Evolutionary conservation across 2,888 invertebrate genomes (phyloP), one percentile per base, ranked within the genome.

Genomic region (Melipona bicolor): DNA sequence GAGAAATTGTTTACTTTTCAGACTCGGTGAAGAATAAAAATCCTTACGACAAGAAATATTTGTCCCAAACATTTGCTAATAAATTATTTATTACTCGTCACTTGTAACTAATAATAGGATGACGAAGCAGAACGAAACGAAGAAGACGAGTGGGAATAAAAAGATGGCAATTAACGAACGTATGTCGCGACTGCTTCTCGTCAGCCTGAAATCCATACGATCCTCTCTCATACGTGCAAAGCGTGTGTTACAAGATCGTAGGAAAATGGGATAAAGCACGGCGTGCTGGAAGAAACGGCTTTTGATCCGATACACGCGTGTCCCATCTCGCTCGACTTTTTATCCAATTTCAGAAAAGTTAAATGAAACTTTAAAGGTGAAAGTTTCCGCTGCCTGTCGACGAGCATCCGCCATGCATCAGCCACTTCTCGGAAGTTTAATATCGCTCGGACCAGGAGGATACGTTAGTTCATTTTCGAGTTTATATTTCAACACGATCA

Each of bases 151-250:
- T 61, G 68, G 78, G 81, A 85, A 86, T 88, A 88, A 88, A 88
- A 86, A 83, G 86, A 84, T 87, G 78, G 88, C 84, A 88, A 88
- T 88, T 88, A 88, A 88, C 88, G 88, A 81, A 83, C 83, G 77
- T 76, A 77, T 69, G 27, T 72, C 56, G 72, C 76, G 71, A 43
- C 74, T 71, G 62, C 65, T 32, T 27, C 61, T 77, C 83, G 86
- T 79, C 65, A 73, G 69, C 50, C 77, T 72, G 82, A 77, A 80
- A 81, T 83, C 77, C 77, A 85, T 83, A n/a, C 15, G 2, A 62
- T 73, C 67, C 27, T n/a, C 77, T 11, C 32, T 62, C 27, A 24
- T 24, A 24, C 1, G 9, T 62, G 59, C 43, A n/a, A 6, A 4
- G 27, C 21, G 54, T 54, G 21, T 52, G 65, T 49, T n/a, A n/a